These are phyloP conservation scores for Myotis davidii DNA, from an alignment of 2,113 vertebrate species.

Conservation along the genomic window DNA sequence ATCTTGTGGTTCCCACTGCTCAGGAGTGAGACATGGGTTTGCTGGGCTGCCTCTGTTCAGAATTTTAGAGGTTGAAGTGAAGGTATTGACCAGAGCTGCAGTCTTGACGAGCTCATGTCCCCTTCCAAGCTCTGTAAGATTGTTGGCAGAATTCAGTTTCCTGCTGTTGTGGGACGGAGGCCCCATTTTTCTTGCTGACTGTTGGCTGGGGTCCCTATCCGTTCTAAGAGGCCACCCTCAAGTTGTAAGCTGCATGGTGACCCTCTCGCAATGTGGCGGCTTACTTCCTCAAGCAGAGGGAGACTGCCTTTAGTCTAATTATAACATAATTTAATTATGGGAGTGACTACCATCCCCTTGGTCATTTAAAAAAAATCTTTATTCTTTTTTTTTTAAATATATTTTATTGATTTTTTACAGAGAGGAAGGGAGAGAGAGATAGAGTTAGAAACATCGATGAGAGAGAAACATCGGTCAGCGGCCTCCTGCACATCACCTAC, in stretches of 20 bases:
- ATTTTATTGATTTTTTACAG: too few species aligned
- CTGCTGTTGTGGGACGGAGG: neutral
- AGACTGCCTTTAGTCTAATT: neutral
- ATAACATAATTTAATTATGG: too few species aligned
- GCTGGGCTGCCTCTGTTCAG: neutral
- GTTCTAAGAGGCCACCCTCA: neutral
- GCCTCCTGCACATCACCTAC: too few species aligned
- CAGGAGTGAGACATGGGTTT: neutral
- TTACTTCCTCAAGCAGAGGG: neutral
- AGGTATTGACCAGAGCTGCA: neutral
- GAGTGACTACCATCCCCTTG: neutral
- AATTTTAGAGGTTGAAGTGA: neutral
- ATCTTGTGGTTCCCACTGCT: neutral
- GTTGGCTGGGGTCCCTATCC: neutral
- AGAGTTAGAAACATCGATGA: too few species aligned
- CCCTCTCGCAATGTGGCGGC: neutral
- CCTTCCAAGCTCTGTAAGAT: neutral
- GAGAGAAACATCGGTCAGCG: too few species aligned
- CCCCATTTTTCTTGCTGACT: neutral
- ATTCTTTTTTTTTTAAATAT: too few species aligned
- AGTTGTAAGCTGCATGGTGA: neutral
- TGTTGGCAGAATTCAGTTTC: neutral
- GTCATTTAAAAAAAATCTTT: neutral
- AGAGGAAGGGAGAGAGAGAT: too few species aligned
- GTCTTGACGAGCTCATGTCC: too few species aligned